A percentile compares a stretch with the other conserved stretches of the same genome.
Evolutionary conservation across 2,797 vertebrate genomes (phyloP).

Genomic region (Microhierax caerulescens): DNA sequence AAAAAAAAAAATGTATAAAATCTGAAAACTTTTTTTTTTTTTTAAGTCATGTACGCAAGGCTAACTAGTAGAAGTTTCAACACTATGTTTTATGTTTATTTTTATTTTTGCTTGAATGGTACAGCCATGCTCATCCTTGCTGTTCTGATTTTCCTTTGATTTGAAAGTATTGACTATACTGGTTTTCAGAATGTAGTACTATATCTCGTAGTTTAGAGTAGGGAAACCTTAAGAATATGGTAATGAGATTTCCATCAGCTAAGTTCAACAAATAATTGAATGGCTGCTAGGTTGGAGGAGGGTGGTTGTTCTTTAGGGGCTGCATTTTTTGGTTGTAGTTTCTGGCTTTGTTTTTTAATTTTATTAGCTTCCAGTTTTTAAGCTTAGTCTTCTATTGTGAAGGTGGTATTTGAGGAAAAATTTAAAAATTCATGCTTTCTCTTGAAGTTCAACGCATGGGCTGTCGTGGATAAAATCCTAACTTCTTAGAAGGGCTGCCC

Average conservation of each 20-base stretch:
- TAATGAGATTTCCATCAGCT: background rate
- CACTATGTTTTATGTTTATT: background rate
- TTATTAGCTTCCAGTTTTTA: background rate
- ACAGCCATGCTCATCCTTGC: background rate
- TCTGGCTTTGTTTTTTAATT: background rate
- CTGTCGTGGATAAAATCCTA: slow-evolving; percentile 54
- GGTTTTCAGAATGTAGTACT: background rate
- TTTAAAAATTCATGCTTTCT: background rate
- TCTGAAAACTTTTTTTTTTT: background rate
- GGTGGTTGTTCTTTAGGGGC: background rate
- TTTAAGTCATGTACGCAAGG: background rate
- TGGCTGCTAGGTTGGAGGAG: background rate
- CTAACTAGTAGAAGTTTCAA: slow-evolving; percentile 31
- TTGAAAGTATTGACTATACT: background rate
- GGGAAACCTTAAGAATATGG: background rate
- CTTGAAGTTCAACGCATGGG: background rate
- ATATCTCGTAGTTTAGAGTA: slow-evolving; percentile 3
- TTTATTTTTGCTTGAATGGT: slow-evolving; percentile 16
- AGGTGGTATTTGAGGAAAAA: background rate
- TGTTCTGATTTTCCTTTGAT: slow-evolving; percentile 30
- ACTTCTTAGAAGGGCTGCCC: slow-evolving; percentile 61
- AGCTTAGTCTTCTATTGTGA: background rate
- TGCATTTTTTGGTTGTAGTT: background rate
- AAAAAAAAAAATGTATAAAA: slow-evolving; percentile 45
- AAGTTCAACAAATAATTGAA: background rate